A percentile compares a stretch with the other conserved stretches of the same genome.
Evolutionary conservation across 2,113 vertebrate genomes (phyloP).

Genomic region (Mus pahari): DNA sequence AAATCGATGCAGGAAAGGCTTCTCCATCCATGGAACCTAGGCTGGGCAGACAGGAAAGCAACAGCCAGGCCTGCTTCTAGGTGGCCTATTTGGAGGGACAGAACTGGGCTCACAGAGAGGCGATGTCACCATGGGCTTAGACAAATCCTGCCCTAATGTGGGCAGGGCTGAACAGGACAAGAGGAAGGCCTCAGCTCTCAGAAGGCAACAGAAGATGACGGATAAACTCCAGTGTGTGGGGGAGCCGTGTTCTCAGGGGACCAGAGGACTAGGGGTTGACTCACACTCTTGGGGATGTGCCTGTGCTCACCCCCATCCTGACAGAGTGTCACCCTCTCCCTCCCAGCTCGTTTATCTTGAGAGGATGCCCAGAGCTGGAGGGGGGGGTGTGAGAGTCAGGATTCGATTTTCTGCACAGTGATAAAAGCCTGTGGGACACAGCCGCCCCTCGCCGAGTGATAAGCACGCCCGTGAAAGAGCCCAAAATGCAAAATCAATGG

Average conservation of each 20-base stretch:
- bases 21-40: background rate
- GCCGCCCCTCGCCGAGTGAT: background rate
- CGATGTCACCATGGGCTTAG: background rate
- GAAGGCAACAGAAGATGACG: background rate
- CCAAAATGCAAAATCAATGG: background rate
- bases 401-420: background rate
- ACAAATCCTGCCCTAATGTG: background rate
- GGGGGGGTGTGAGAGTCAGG: background rate
- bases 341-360: background rate
- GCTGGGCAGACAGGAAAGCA: background rate
- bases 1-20: background rate
- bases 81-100: background rate
- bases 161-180: background rate
- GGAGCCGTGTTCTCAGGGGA: background rate
- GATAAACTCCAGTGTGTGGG: background rate
- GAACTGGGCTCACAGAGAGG: background rate
- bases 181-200: background rate
- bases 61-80: background rate
- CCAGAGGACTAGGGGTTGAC: background rate
- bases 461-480: background rate
- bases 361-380: background rate
- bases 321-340: rapidly evolving
- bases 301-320: too few species aligned
- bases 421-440: background rate
- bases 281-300: background rate